phyloP scores from a whole-genome alignment of 2,797 vertebrate species.

The Bradypodion ventrale region DNA sequence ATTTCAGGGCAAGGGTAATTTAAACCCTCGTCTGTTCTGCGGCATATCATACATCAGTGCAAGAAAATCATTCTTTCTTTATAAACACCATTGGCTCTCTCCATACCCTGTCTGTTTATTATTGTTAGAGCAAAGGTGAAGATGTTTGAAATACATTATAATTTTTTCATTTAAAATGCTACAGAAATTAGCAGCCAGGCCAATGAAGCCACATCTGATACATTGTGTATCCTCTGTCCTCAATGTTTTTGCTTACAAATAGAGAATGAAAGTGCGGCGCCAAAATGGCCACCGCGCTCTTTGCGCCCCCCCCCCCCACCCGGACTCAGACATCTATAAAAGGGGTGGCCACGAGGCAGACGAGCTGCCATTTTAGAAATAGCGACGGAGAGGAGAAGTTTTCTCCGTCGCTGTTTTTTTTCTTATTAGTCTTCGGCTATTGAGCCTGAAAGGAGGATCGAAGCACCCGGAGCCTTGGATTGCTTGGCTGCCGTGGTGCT shows the following conservation, averaged over 20 bases:
- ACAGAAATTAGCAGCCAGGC: neutral
- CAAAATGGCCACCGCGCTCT: too few relatives aligned
- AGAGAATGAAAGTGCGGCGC: too few relatives aligned
- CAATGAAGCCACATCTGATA: constrained; percentile 21
- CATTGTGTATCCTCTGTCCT: neutral
- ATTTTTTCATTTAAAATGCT: neutral
- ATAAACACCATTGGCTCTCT: neutral
- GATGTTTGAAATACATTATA: neutral
- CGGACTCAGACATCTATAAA: too few relatives aligned
- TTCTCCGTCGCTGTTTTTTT: too few relatives aligned
- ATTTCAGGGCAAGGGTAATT: neutral
- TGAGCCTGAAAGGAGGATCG: too few relatives aligned
- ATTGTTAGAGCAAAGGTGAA: constrained; percentile 7
- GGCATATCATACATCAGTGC: neutral
- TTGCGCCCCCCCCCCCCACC: too few relatives aligned
- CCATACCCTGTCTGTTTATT: neutral
- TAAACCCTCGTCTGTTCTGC: neutral
- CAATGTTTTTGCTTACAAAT: constrained; percentile 1
- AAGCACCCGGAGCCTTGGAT: too few relatives aligned
- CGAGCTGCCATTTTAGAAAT: too few relatives aligned
- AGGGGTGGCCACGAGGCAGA: too few relatives aligned
- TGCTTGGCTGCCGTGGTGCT: too few relatives aligned
- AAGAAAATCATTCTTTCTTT: neutral
- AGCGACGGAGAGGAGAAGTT: too few relatives aligned
- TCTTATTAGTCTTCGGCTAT: too few relatives aligned